Conservation (phyloP, 1,140 invertebrate genomes). For the Pseudoatta argentina region DNA sequence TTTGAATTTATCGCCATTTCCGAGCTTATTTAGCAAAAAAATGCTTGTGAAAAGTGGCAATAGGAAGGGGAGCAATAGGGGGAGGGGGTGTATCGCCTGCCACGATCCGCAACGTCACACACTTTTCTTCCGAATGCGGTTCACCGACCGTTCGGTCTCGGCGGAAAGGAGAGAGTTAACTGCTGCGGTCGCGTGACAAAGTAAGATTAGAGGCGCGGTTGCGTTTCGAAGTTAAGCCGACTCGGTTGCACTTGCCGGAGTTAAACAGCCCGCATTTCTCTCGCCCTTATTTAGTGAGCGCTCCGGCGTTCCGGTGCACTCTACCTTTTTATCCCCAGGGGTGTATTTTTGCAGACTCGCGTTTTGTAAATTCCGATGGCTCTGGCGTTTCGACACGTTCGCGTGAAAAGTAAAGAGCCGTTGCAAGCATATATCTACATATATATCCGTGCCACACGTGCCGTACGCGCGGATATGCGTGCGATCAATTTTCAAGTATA, state of each 20-base stretch:
- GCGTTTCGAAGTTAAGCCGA: constrained; percentile 60
- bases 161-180: constrained; percentile 38
- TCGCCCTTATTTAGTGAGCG: constrained; percentile 40
- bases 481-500: constrained; percentile 60
- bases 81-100: neutral
- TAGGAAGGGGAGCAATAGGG: no score
- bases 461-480: neutral
- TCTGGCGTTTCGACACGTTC: constrained; percentile 30
- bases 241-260: constrained; percentile 43
- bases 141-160: constrained; percentile 26
- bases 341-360: constrained; percentile 28
- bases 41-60: neutral
- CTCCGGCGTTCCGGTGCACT: constrained; percentile 23
- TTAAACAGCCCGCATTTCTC: constrained; percentile 56
- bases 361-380: constrained; percentile 12
- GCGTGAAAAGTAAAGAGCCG: neutral
- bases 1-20: neutral
- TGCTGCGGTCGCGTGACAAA: constrained; percentile 55
- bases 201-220: constrained; percentile 59
- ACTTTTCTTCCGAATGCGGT: constrained; percentile 18
- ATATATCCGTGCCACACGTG: neutral
- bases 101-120: neutral
- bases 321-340: neutral
- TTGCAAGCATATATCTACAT: neutral
- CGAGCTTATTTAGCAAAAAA: constrained; percentile 6